Conservation (phyloP, 2,113 vertebrate genomes). For the Saccopteryx bilineata region DNA sequence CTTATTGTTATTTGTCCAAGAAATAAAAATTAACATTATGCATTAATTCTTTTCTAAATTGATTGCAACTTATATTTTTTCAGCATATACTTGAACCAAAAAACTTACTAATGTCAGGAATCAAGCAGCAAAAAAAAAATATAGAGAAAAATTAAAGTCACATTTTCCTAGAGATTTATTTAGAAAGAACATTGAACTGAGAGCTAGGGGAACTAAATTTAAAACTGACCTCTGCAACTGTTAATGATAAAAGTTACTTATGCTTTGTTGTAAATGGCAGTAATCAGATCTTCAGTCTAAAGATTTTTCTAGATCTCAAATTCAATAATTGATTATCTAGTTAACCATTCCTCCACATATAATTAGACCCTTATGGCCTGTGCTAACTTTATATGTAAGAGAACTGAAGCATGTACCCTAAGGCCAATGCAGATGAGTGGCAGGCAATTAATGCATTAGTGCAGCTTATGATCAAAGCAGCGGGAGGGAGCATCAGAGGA, state of each 20-base stretch:
- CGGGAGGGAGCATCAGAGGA: not conserved
- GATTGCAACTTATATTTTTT: not conserved
- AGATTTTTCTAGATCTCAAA: not conserved
- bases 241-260: not conserved
- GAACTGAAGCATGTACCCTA: not conserved
- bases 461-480: not conserved
- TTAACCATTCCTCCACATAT: not conserved
- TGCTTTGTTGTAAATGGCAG: not conserved
- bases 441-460: not conserved
- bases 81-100: not conserved
- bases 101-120: not conserved
- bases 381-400: not conserved
- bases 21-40: not conserved
- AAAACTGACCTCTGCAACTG: not conserved
- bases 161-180: conserved; percentile 16
- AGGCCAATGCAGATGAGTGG: not conserved
- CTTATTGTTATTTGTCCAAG: conserved; percentile 14
- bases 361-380: not conserved
- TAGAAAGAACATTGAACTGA: conserved; percentile 4
- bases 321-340: not conserved
- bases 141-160: not conserved
- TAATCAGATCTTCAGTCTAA: not conserved
- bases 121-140: not conserved
- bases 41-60: conserved; percentile 3
- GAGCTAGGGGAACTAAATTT: not conserved